Percentiles rank a stretch among this genome's conserved stretches.
These are phyloP conservation scores for Anagrus nilaparvatae DNA, from an alignment of 1,140 invertebrate species.

Conservation along the genomic window DNA sequence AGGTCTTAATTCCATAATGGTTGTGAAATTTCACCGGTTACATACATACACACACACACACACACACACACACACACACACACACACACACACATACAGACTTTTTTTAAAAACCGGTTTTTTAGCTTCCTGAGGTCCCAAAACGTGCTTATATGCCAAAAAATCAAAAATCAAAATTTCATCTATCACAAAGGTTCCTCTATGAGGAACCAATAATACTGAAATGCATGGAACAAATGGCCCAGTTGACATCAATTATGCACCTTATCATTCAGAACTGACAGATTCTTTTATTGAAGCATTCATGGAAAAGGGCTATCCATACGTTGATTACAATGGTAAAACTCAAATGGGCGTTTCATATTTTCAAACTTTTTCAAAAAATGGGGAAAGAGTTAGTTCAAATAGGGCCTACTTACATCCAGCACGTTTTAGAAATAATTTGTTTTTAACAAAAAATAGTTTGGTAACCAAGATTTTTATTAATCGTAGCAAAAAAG, in stretches of 20 bases:
- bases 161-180: no score
- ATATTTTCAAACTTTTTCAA: constrained; percentile 53
- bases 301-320: constrained; percentile 54
- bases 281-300: constrained; percentile 57
- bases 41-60: no score
- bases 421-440: constrained; percentile 49
- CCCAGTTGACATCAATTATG: constrained; percentile 47
- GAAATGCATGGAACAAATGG: constrained; percentile 52
- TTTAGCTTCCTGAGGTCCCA: no score
- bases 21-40: no score
- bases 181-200: no score
- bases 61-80: no score
- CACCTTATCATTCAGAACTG: constrained; percentile 48
- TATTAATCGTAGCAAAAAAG: constrained; percentile 59
- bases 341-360: constrained; percentile 52
- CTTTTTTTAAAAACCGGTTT: no score
- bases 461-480: constrained; percentile 61
- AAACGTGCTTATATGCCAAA: no score
- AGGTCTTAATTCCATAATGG: no score
- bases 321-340: constrained; percentile 65
- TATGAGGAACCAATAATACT: no score
- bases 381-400: constrained; percentile 63
- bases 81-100: no score
- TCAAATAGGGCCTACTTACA: constrained; percentile 64
- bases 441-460: constrained; percentile 55